Evolutionary conservation across 2,888 invertebrate species (phyloP), one percentile per base, ranked within the genome.

Genomic region (Latrodectus elegans): DNA sequence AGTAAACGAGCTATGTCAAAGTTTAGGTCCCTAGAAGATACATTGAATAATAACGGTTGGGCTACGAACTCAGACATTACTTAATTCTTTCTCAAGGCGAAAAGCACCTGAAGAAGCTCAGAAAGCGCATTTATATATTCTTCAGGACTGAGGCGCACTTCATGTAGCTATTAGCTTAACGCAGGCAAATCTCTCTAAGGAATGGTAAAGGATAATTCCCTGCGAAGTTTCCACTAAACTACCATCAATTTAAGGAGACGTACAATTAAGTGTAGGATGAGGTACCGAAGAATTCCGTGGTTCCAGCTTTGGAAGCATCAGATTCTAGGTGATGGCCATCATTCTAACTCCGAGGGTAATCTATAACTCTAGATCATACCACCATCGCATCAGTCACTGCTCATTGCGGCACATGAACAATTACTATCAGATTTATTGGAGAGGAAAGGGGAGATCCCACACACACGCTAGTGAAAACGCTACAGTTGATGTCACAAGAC

Each of bases 161-260:
- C 53, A 67, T 81, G 81, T 81, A 67, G 67, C 73, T 81, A 81
- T 81, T 81, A 81, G 81, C 81, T 72, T 80, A 74, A 74, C 81
- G 73, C 81, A 60, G 52, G 70, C 55, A 52, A 74, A 74, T 74
- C 74, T 74, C 74, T 72, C 80, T 72, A 70, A 72, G 78, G 78
- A 80, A 60, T 74, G 67, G 73, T 74, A 55, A 52, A 65, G 65
- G 74, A 81, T 81, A 74, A 81, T 74, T 81, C 74, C 81, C 74
- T 74, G 74, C 81, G 72, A 81, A 74, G 81, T 81, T 38, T 81
- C 74, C 67, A 74, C 81, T 74, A 81, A 81, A 74, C 73, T 74
- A 74, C 74, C 81, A 81, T 81, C 81, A 81, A 81, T 81, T 81
- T 81, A 81, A 81, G 74, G 73, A 81, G 81, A 73, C 81, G 53